A percentile compares a stretch with the other conserved stretches of the same genome.
Conservation (phyloP, 2,113 vertebrate species). For the Tragelaphus buxtoni region DNA sequence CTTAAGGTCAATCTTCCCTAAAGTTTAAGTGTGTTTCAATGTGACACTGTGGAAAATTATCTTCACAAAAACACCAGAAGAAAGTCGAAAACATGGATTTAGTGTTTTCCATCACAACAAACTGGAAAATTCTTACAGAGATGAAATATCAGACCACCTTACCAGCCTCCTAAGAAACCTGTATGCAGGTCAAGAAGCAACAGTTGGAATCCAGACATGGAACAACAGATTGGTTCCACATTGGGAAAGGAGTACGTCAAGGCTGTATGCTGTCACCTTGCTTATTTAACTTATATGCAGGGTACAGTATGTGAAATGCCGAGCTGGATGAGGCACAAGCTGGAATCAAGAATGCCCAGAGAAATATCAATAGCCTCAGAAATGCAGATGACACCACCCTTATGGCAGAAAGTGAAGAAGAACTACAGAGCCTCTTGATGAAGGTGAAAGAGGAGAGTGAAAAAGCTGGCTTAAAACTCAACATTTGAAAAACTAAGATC, state of each 20-base stretch:
- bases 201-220: neutral
- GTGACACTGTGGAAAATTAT: neutral
- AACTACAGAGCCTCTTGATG: neutral
- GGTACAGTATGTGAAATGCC: neutral
- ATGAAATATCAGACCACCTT: neutral
- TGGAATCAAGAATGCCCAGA: neutral
- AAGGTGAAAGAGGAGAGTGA: neutral
- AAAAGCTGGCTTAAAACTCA: neutral
- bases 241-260: neutral
- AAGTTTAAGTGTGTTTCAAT: neutral
- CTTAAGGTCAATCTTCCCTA: neutral
- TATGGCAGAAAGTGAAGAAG: neutral
- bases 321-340: neutral
- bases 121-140: neutral
- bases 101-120: neutral
- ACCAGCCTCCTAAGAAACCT: neutral
- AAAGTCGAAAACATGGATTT: neutral
- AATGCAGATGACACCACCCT: neutral
- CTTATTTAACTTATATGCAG: neutral
- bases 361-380: neutral
- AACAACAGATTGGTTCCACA: neutral
- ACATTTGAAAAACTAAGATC: neutral
- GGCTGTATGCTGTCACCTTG: neutral
- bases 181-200: neutral
- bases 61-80: neutral